Evolutionary conservation across 2,113 vertebrate genomes (phyloP).

Genomic region (Cryptoleucopteryx plumbea): DNA sequence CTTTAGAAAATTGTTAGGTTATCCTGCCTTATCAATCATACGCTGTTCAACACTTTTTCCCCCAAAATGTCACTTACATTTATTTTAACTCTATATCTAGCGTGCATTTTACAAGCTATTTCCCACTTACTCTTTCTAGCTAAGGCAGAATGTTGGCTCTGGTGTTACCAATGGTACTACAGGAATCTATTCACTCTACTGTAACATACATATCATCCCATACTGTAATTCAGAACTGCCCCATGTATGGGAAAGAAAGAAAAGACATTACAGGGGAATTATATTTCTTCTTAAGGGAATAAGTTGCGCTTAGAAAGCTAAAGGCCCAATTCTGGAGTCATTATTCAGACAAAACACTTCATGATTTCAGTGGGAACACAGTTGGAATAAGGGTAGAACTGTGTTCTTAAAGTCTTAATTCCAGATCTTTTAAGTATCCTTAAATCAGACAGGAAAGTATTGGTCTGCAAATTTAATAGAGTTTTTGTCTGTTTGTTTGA

Average conservation of each 20-base stretch:
- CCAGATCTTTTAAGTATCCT: constrained; percentile 20
- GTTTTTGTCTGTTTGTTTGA: neutral
- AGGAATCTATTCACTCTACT: constrained; percentile 59
- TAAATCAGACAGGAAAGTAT: constrained; percentile 15
- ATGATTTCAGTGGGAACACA: neutral
- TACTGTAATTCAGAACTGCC: constrained; percentile 36
- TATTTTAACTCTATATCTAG: constrained; percentile 40
- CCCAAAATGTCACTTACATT: neutral
- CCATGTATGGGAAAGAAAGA: neutral
- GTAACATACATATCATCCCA: constrained; percentile 20
- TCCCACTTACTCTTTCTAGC: constrained; percentile 38
- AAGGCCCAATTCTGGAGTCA: constrained; percentile 33
- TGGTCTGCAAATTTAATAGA: constrained; percentile 7
- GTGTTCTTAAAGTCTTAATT: constrained; percentile 29
- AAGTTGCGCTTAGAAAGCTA: constrained; percentile 15
- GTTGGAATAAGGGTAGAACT: neutral
- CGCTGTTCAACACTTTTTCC: neutral
- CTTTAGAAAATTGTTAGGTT: neutral
- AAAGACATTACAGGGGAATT: constrained; percentile 21
- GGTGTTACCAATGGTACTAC: constrained; percentile 44
- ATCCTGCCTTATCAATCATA: constrained; percentile 23
- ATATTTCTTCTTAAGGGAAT: neutral
- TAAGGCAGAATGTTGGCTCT: constrained; percentile 49
- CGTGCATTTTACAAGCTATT: constrained; percentile 61
- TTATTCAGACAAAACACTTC: constrained; percentile 24